Base-by-base conservation (phyloP, 2,888 invertebrate genomes). In the Rutpela maculata region DNA sequence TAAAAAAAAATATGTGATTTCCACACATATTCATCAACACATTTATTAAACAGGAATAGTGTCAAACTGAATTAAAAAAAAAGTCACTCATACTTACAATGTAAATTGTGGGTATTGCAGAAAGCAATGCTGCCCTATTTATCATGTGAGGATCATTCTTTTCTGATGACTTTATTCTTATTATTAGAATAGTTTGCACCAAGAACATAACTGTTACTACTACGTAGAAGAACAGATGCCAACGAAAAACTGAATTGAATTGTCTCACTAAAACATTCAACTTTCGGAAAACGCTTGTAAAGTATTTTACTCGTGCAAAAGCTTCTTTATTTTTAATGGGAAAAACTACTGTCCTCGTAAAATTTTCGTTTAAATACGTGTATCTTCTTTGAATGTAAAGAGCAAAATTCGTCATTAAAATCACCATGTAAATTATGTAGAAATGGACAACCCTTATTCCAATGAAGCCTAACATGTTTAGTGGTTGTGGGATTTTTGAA, bases 221-320 rank as follows among this genome's bases (percentile, higher is more conserved):
- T 26, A 62, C 1, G 15, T 62, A 62, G 10, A 62, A 15, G 15
- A 62, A 62, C 7, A 62, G 6, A n/a, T 62, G 31, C 31, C 19
- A 62, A n/a, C 62, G 26, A 26, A 62, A 62, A 22, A 26, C n/a
- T 62, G 19, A n/a, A 26, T 62, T 62, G 62, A 62, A 62, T 12
- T 62, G 7, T n/a, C 26, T 10, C 15, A 62, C 0, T 62, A 62
- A 26, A 11, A 26, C 7, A 62, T 62, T 26, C 12, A 62, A 19
- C 1, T 7, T 26, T 15, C 26, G 10, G 12, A 15, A 31, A 26
- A 26, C 4, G 11, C 26, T 3, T 12, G n/a, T 12, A 1, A 62
- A 7, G 26, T 1, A 26, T 26, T 26, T 19, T 4, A 26, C 0
- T 11, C 15, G 2, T 12, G 5, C 7, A 26, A 3, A 11, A n/a